phyloP scores from a whole-genome alignment of 1,140 invertebrate genomes.

The Lasioglossum albipes region DNA sequence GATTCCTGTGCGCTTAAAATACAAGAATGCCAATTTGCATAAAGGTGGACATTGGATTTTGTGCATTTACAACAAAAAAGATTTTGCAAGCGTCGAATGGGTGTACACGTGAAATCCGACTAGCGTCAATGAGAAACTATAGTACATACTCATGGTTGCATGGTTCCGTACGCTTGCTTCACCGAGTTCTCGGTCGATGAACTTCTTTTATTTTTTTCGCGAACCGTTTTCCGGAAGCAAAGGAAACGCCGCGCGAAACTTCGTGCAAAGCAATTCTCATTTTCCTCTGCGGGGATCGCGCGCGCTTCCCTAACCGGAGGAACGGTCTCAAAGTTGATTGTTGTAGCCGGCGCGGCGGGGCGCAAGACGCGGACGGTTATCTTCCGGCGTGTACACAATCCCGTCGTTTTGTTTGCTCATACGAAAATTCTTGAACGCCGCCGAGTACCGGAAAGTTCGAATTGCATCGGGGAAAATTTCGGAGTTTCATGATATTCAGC shows the following conservation, averaged over 20 bases:
- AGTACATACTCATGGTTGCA: too few species aligned
- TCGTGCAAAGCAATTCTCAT: slow-evolving; percentile 5
- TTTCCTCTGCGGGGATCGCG: neutral
- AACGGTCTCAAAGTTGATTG: neutral
- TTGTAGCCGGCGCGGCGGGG: neutral
- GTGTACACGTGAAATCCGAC: too few species aligned
- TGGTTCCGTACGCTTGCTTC: too few species aligned
- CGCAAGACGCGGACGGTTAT: slow-evolving; percentile 26
- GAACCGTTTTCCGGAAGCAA: neutral
- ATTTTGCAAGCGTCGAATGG: too few species aligned
- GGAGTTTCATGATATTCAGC: slow-evolving; percentile 24
- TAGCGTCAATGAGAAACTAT: too few species aligned
- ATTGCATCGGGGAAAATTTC: slow-evolving; percentile 47
- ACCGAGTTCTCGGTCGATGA: too few species aligned
- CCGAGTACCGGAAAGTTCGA: slow-evolving; percentile 40
- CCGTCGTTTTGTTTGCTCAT: slow-evolving; percentile 28
- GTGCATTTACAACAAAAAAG: too few species aligned
- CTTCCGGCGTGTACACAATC: slow-evolving; percentile 19
- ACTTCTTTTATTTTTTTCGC: too few species aligned
- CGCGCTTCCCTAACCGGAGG: neutral
- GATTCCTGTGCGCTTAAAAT: too few species aligned
- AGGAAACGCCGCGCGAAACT: neutral
- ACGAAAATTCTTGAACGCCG: slow-evolving; percentile 39
- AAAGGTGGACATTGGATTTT: too few species aligned
- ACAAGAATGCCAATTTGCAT: too few species aligned